Percentiles rank a stretch among this genome's conserved stretches.
phyloP scores from a whole-genome alignment of 30 jellyfish, hydroid and myxozoan genomes.

The Aurelia coerulea region DNA sequence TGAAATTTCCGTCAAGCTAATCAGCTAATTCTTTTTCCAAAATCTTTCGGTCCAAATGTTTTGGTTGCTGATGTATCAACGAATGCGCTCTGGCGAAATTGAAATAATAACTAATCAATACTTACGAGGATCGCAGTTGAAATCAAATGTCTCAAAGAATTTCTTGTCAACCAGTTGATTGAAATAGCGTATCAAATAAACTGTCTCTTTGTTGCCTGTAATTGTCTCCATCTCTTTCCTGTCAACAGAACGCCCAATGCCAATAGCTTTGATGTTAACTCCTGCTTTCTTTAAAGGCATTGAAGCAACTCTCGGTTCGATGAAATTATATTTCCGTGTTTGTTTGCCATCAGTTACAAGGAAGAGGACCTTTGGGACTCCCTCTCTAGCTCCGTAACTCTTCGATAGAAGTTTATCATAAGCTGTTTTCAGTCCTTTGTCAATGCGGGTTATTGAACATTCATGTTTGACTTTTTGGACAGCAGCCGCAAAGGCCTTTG shows the following conservation, averaged over 20 bases:
- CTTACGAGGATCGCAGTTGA: conserved; percentile 37
- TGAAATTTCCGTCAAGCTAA: no score
- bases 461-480: conserved; percentile 35
- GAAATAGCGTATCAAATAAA: conserved; percentile 40
- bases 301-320: conserved; percentile 60
- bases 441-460: conserved; percentile 29
- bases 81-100: no score
- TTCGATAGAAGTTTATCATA: conserved; percentile 48
- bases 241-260: conserved; percentile 55
- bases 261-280: conserved; percentile 47
- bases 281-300: conserved; percentile 43
- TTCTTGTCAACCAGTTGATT: not conserved
- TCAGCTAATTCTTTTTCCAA: no score
- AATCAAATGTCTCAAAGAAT: conserved; percentile 40
- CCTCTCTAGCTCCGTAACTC: conserved; percentile 59
- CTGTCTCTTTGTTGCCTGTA: conserved; percentile 55
- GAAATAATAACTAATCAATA: not conserved
- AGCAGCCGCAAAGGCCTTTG: conserved; percentile 26
- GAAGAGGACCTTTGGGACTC: conserved; percentile 37
- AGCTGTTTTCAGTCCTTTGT: conserved; percentile 36
- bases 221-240: conserved; percentile 62
- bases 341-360: conserved; percentile 46
- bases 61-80: no score
- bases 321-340: not conserved
- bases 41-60: no score